Base-by-base conservation (phyloP, 2,113 vertebrate species). In the Nycticorax nycticorax region DNA sequence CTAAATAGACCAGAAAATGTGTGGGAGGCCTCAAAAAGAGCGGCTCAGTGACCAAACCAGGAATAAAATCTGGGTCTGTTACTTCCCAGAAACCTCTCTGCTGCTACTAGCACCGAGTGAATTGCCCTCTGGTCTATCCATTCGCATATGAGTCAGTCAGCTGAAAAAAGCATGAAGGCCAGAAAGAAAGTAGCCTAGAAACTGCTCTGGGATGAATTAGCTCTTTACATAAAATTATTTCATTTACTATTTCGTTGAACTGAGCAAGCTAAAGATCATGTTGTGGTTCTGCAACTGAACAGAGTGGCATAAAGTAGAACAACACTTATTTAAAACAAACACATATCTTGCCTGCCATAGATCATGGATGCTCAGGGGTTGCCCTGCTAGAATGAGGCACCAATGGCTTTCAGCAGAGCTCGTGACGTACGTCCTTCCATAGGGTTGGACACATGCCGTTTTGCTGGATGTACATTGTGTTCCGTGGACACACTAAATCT, bases 381-480 rank as follows among this genome's bases (percentile, higher is more conserved):
- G 45, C 15, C 43, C 10, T 47, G 66, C 50, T 83, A 77, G 81
- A 39, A 16, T 22, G 43, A 94, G 53, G 69, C 84, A 96, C 66
- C 87, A 74, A 27, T 80, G 82, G 56, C 47, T 93, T 74, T 71
- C 89, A 94, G 84, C 73, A 85, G 69, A 92, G 50, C 62, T 57
- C 0, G 1, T 91, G 91, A 95, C 19, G 69, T 92, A 80, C 0
- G 1, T 74, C 78, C 78, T 57, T 96, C 81, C 57, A 12, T 71
- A 30, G 79, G 48, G 57, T 12, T 96, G 97, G 93, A 87, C 60
- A 22, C 62, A 23, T 14, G 92, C 82, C 56, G 7, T 66, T 89
- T 85, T 91, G 82, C 32, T 96, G 95, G 94, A 97, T 85, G 95
- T 39, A 97, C 96, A 94, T 47, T 59, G 53, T 68, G 94, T 96